Conservation (phyloP, 2,113 vertebrate species). For the Mustela nigripes region DNA sequence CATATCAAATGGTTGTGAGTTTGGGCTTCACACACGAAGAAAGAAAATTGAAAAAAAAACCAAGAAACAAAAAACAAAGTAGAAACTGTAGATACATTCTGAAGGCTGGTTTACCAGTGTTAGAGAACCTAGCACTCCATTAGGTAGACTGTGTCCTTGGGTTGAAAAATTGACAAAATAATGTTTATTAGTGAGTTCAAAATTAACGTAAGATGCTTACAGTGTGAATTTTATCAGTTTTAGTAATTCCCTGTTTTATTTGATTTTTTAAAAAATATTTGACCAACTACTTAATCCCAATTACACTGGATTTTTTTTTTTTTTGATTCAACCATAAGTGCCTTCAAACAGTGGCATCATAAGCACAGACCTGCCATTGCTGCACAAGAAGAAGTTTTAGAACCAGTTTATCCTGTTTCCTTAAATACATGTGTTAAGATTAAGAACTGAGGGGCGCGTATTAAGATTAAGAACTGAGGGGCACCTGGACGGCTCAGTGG, state of each 20-base stretch:
- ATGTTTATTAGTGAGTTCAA: neutral
- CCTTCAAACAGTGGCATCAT: neutral
- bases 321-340: neutral
- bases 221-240: neutral
- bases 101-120: neutral
- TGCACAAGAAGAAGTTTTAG: neutral
- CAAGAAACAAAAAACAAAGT: neutral
- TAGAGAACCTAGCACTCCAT: neutral
- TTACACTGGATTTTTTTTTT: neutral
- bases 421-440: neutral
- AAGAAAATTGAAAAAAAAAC: neutral
- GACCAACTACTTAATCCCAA: neutral
- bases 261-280: neutral
- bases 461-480: neutral
- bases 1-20: neutral
- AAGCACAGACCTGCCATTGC: fast-evolving
- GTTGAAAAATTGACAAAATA: neutral
- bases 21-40: neutral
- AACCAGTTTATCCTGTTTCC: neutral
- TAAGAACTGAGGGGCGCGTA: neutral
- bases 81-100: neutral
- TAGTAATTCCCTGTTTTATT: neutral
- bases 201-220: neutral
- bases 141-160: neutral
- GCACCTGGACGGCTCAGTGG: too few relatives aligned